Evolutionary conservation across 2,113 vertebrate species (phyloP).

Genomic region (Pristiophorus japonicus): DNA sequence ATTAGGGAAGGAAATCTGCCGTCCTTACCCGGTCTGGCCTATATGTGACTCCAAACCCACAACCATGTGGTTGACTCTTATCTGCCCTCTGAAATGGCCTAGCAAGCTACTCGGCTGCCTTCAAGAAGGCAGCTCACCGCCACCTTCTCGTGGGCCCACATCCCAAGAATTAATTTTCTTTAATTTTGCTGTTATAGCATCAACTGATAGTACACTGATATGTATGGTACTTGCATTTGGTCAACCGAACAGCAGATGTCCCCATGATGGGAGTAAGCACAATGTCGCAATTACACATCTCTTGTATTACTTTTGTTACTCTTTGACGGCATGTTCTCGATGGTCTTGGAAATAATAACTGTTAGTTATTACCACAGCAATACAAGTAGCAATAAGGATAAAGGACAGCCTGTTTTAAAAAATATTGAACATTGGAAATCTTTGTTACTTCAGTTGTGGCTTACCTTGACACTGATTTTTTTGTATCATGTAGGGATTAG

Average conservation of each 20-base stretch:
- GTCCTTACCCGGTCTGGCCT: too few relatives aligned
- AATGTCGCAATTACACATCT: not conserved
- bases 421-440: not conserved
- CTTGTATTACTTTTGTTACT: not conserved
- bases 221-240: not conserved
- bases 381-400: not conserved
- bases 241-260: not conserved
- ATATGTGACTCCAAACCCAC: too few relatives aligned
- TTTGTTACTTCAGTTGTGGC: not conserved
- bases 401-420: not conserved
- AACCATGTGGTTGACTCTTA: too few relatives aligned
- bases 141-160: too few relatives aligned
- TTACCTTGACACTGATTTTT: not conserved
- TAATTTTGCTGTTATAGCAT: not conserved
- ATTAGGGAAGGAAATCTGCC: too few relatives aligned
- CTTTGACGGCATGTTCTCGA: not conserved
- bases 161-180: too few relatives aligned
- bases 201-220: not conserved
- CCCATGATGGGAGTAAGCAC: not conserved
- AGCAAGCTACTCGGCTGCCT: too few relatives aligned
- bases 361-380: not conserved
- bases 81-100: too few relatives aligned
- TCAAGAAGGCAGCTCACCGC: too few relatives aligned
- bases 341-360: not conserved
- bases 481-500: not conserved